These are phyloP conservation scores for Liodrosophila aerea DNA, from an alignment of 2,888 invertebrate species.

Conservation along the genomic window DNA sequence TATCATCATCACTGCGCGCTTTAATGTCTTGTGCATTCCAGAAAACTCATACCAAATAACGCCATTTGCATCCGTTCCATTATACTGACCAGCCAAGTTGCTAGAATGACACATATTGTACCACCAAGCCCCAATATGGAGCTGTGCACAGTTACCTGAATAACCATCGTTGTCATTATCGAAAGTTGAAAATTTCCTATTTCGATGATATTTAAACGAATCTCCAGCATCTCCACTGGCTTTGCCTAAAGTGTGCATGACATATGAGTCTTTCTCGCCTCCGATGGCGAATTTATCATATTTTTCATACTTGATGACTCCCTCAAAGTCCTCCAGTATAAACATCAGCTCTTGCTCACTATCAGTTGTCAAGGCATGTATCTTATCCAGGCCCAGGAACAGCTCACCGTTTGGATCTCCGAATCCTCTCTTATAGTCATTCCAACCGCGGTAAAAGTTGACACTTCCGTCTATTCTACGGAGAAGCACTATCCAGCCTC, in stretches of 20 bases:
- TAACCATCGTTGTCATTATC: conserved; percentile 2
- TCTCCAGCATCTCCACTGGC: conserved; percentile 34
- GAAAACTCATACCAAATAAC: background rate
- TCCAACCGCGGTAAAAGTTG: conserved; percentile 37
- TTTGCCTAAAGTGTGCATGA: conserved; percentile 24
- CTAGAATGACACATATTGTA: background rate
- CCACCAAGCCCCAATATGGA: conserved; percentile 4
- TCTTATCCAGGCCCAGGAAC: conserved; percentile 46
- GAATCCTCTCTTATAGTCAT: conserved; percentile 37
- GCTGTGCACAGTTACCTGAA: background rate
- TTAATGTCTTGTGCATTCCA: background rate
- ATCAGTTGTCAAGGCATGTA: conserved; percentile 30
- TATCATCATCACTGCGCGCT: conserved; percentile 8
- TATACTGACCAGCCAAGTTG: background rate
- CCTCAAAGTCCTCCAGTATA: conserved; percentile 28
- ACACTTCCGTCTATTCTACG: conserved; percentile 33
- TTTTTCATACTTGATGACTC: conserved; percentile 6
- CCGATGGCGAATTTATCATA: conserved; percentile 32
- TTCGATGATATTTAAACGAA: conserved; percentile 25
- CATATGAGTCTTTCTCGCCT: conserved; percentile 18
- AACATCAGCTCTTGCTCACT: conserved; percentile 25
- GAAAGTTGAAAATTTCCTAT: background rate
- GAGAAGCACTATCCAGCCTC: conserved; percentile 37
- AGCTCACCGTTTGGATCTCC: conserved; percentile 38
- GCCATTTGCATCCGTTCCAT: background rate